phyloP scores from a whole-genome alignment of 1,140 invertebrate species.

The Drosophila hydei region DNA sequence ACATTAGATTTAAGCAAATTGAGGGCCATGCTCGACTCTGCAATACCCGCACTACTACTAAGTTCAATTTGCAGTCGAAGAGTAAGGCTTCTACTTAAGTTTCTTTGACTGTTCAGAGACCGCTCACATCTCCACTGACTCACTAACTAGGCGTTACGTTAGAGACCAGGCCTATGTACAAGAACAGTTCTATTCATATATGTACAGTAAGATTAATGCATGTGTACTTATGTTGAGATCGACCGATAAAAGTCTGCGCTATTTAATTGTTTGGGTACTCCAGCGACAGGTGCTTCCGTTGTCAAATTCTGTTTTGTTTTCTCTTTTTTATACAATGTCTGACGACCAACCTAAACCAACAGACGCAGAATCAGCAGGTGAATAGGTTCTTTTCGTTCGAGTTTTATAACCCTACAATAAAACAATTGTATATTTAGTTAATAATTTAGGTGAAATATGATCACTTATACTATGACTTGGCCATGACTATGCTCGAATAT shows the following conservation, averaged over 20 bases:
- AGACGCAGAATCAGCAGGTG: conserved; percentile 17
- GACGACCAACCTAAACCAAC: not conserved
- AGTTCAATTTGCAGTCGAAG: too few relatives aligned
- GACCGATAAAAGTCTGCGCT: conserved; percentile 23
- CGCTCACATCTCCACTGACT: conserved; percentile 1
- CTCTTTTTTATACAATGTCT: conserved; percentile 5
- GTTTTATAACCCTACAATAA: not conserved
- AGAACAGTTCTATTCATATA: not conserved
- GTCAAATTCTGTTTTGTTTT: not conserved
- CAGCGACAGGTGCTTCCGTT: conserved; percentile 25
- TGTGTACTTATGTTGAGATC: not conserved
- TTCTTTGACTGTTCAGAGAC: too few relatives aligned
- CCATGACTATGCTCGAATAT: too few relatives aligned
- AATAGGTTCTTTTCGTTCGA: conserved; percentile 1
- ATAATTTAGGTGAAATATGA: too few relatives aligned
- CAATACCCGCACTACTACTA: too few relatives aligned
- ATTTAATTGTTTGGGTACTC: conserved; percentile 3
- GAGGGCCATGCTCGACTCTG: not conserved
- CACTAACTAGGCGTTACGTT: conserved; percentile 3
- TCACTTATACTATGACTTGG: too few relatives aligned
- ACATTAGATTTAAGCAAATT: not conserved
- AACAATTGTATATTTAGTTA: too few relatives aligned
- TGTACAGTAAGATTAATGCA: not conserved
- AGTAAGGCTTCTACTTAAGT: too few relatives aligned
- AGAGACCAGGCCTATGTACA: not conserved